Evolutionary conservation across 2,888 invertebrate species (phyloP).

Genomic region (Protula sp.): DNA sequence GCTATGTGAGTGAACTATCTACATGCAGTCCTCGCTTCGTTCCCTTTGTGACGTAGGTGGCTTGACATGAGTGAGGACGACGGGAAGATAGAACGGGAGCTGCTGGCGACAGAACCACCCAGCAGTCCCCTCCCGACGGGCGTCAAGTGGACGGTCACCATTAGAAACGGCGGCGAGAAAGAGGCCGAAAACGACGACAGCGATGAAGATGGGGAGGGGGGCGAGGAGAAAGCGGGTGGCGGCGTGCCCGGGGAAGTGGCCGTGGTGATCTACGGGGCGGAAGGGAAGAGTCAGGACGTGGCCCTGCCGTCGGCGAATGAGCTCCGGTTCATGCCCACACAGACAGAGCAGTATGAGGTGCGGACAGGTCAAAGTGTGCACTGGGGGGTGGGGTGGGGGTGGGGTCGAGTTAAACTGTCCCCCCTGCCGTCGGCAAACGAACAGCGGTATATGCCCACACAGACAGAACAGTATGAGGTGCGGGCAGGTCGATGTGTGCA

Average conservation of each 20-base stretch:
- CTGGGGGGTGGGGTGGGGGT: too few relatives aligned
- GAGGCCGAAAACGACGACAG: background rate
- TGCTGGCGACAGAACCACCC: constrained; percentile 11
- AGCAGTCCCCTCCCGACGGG: too few relatives aligned
- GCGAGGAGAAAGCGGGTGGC: background rate
- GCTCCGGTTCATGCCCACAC: constrained; percentile 35
- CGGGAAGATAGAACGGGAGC: constrained; percentile 31
- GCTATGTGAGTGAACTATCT: too few relatives aligned
- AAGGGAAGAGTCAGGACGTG: constrained; percentile 33
- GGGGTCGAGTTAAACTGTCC: too few relatives aligned
- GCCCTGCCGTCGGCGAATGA: constrained; percentile 5
- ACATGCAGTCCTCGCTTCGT: too few relatives aligned
- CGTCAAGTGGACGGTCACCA: background rate
- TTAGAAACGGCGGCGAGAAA: background rate
- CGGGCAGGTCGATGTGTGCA: too few relatives aligned
- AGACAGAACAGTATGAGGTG: constrained; percentile 43
- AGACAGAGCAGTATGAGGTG: constrained; percentile 43
- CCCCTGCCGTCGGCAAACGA: constrained; percentile 5
- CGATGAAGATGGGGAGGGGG: background rate
- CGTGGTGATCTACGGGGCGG: constrained; percentile 42
- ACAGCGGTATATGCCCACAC: constrained; percentile 35
- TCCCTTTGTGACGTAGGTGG: too few relatives aligned
- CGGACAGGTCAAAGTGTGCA: too few relatives aligned
- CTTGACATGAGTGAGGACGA: constrained; percentile 25
- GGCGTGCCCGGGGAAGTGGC: background rate